Evolutionary conservation across 2,797 vertebrate species (phyloP).

Genomic region (Cottoperca gobio): DNA sequence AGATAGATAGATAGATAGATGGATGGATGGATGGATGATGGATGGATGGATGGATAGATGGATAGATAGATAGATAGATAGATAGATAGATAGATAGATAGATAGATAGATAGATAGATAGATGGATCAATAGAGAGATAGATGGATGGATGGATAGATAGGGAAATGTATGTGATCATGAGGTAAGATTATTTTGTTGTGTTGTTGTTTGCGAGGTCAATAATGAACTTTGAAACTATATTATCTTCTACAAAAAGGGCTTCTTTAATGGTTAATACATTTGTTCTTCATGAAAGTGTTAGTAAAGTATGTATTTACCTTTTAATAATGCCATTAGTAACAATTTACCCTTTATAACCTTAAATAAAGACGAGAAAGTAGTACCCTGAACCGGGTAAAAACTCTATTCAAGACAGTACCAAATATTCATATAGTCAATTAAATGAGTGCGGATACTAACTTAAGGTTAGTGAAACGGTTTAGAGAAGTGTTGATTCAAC

Average conservation of each 20-base stretch:
- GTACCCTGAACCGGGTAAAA: neutral
- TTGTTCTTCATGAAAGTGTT: neutral
- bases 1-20: no score
- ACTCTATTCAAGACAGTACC: neutral
- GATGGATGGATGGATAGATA: neutral
- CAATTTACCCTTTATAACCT: neutral
- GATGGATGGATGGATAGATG: no score
- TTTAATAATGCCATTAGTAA: constrained; percentile 5
- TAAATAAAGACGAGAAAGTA: no score
- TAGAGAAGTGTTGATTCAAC: neutral
- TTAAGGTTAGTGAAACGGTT: neutral
- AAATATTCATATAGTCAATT: neutral
- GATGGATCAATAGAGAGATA: no score
- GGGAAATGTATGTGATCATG: neutral
- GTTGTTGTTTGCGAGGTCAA: neutral
- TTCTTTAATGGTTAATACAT: neutral
- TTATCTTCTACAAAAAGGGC: neutral
- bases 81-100: no score
- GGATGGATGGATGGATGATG: no score
- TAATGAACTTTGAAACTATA: neutral
- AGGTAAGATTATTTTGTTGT: neutral
- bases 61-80: no score
- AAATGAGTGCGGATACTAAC: neutral
- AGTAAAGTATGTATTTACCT: neutral
- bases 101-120: no score